A percentile compares a stretch with the other conserved stretches of the same genome.
Evolutionary conservation across 2,888 invertebrate genomes (phyloP).

Genomic region (Macropis europaea): DNA sequence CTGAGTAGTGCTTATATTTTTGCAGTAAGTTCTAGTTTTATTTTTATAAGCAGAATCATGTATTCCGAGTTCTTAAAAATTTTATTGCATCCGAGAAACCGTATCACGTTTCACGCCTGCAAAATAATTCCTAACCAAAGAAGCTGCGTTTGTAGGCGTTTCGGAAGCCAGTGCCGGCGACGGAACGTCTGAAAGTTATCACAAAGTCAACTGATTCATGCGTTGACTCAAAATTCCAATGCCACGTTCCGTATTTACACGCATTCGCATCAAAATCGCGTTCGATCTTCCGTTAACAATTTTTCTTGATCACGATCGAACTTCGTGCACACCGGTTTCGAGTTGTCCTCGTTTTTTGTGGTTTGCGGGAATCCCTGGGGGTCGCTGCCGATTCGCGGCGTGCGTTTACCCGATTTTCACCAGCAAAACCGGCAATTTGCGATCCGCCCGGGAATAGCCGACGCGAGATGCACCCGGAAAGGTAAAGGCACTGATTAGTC

Average conservation of each 20-base stretch:
- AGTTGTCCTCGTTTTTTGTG: not conserved
- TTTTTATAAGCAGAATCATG: no score
- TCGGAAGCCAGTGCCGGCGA: not conserved
- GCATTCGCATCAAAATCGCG: not conserved
- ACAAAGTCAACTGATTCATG: conserved; percentile 20
- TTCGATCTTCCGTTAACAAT: not conserved
- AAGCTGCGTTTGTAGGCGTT: not conserved
- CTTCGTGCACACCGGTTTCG: not conserved
- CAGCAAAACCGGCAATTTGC: conserved; percentile 23
- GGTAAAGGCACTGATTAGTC: conserved; percentile 40
- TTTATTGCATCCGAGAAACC: no score
- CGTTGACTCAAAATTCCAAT: conserved; percentile 2
- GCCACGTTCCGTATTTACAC: not conserved
- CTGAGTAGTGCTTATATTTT: no score
- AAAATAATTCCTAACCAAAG: no score
- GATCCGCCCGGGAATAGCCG: conserved; percentile 10
- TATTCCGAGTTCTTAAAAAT: no score
- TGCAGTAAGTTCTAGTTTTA: no score
- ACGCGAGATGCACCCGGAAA: conserved; percentile 20
- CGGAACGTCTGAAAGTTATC: conserved; percentile 18
- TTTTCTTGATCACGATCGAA: not conserved
- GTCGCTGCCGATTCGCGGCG: not conserved
- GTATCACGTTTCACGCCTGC: no score
- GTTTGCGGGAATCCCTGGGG: not conserved
- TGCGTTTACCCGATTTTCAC: not conserved